Conservation (phyloP, 1,140 invertebrate genomes). For the Drosophila yakuba region DNA sequence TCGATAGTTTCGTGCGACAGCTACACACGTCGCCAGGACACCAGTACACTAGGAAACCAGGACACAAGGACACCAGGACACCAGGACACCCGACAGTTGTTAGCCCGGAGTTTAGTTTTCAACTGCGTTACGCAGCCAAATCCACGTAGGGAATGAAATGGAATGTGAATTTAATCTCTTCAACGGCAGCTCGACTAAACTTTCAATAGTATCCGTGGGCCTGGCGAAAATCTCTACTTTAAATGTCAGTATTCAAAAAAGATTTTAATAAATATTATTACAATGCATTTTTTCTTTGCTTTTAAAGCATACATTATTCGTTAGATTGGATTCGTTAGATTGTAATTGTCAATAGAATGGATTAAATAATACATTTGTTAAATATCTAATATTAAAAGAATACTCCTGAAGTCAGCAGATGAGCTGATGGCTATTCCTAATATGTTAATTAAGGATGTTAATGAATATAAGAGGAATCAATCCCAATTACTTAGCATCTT, state of each 20-base stretch:
- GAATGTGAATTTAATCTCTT: conserved; percentile 40
- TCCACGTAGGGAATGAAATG: conserved; percentile 16
- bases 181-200: conserved; percentile 18
- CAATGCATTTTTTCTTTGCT: background rate
- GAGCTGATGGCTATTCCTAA: too few relatives aligned
- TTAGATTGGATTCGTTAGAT: too few relatives aligned
- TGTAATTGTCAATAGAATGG: too few relatives aligned
- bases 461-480: too few relatives aligned
- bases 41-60: background rate
- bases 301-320: background rate
- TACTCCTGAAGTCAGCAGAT: too few relatives aligned
- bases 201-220: conserved; percentile 12
- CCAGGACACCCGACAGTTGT: conserved; percentile 19
- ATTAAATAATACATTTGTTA: too few relatives aligned
- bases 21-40: conserved; percentile 30
- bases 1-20: conserved; percentile 37
- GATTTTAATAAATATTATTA: background rate
- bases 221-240: background rate
- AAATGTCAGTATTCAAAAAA: background rate
- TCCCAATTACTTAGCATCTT: background rate
- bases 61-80: background rate
- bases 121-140: conserved; percentile 31
- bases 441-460: background rate
- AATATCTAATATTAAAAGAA: too few relatives aligned
- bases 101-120: conserved; percentile 21